A percentile compares a stretch with the other conserved stretches of the same genome.
phyloP scores from a whole-genome alignment of 64 coral and sea anemone genomes.

The Porites lutea region DNA sequence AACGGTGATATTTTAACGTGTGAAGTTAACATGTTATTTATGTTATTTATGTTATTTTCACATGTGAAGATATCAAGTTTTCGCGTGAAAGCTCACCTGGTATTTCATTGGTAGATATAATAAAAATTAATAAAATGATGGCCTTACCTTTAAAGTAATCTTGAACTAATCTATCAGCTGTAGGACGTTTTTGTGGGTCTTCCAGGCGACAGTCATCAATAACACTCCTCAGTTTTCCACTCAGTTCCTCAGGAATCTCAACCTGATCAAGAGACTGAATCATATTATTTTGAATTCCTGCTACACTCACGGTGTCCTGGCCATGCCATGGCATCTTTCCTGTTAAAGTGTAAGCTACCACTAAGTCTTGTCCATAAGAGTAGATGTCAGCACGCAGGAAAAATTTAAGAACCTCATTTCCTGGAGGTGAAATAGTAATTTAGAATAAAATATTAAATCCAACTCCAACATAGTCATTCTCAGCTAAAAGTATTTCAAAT shows the following conservation, averaged over 20 bases:
- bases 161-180: conserved; percentile 48
- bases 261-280: conserved; percentile 57
- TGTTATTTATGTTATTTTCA: too few relatives aligned
- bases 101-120: not conserved
- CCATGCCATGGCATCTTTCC: conserved; percentile 76
- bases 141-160: conserved; percentile 72
- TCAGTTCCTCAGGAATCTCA: conserved; percentile 63
- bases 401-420: not conserved
- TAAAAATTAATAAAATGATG: not conserved
- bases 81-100: too few relatives aligned
- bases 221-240: conserved; percentile 57
- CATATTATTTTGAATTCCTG: conserved; percentile 47
- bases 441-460: not conserved
- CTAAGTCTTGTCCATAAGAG: conserved; percentile 91
- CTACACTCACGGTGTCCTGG: conserved; percentile 61
- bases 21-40: too few relatives aligned
- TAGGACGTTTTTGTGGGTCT: conserved; percentile 54
- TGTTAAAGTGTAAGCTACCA: conserved; percentile 84
- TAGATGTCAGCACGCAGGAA: conserved; percentile 85
- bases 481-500: too few relatives aligned
- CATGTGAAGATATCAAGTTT: too few relatives aligned
- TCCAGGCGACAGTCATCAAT: conserved; percentile 52
- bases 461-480: not conserved
- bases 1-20: too few relatives aligned
- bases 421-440: not conserved